Evolutionary conservation across 2,888 invertebrate genomes (phyloP).

Genomic region (Meiosimyza platycephala): DNA sequence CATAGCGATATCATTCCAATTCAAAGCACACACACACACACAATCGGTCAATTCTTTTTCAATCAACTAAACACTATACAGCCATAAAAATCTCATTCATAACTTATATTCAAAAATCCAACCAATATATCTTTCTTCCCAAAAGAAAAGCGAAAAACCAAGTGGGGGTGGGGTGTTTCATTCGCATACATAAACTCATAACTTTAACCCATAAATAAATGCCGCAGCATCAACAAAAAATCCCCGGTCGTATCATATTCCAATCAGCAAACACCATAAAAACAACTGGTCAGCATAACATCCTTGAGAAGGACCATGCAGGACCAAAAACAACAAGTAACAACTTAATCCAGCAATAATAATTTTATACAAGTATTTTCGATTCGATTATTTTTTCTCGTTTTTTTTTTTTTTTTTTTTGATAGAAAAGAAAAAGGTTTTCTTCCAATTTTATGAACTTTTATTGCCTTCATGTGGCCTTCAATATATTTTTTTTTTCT

Average conservation of each 20-base stretch:
- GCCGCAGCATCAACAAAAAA: slow-evolving; percentile 24
- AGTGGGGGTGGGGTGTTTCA: slow-evolving; percentile 28
- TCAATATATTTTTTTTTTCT: neutral
- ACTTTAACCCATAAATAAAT: slow-evolving; percentile 31
- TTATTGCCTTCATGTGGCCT: slow-evolving; percentile 53
- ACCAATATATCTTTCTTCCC: slow-evolving; percentile 9
- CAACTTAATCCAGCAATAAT: slow-evolving; percentile 34
- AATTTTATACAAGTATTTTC: slow-evolving; percentile 22
- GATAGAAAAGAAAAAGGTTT: slow-evolving; percentile 23
- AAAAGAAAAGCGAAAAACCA: neutral
- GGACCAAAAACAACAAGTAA: slow-evolving; percentile 9
- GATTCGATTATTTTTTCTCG: neutral
- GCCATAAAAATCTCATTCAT: slow-evolving; percentile 26
- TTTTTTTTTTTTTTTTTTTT: neutral
- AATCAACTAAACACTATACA: slow-evolving; percentile 18
- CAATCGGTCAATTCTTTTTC: neutral
- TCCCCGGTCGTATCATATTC: slow-evolving; percentile 62
- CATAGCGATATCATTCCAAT: too few relatives aligned
- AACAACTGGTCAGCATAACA: slow-evolving; percentile 60
- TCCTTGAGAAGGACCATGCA: slow-evolving; percentile 43
- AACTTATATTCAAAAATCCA: slow-evolving; percentile 25
- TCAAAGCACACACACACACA: neutral
- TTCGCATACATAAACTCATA: neutral
- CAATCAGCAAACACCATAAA: slow-evolving; percentile 65
- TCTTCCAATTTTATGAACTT: slow-evolving; percentile 51